These are phyloP conservation scores for Cheilosia pagana DNA, from an alignment of 2,888 invertebrate genomes.

Conservation along the genomic window DNA sequence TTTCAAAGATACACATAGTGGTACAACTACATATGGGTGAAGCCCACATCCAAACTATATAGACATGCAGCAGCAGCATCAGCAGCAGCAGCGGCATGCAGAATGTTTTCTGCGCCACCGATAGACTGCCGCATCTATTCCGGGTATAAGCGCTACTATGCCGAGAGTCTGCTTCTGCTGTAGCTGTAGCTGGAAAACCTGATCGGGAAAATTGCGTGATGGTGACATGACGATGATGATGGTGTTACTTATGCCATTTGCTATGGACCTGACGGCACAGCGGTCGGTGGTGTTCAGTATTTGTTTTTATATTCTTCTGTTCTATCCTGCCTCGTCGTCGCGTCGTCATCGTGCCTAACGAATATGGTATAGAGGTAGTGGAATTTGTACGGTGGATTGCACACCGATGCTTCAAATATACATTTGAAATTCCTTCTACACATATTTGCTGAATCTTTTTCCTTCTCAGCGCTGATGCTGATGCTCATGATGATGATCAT, in stretches of 20 bases:
- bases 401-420: slow-evolving; percentile 67
- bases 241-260: slow-evolving; percentile 74
- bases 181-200: slow-evolving; percentile 53
- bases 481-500: slow-evolving; percentile 20
- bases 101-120: slow-evolving; percentile 21
- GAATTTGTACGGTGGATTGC: slow-evolving; percentile 71
- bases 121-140: slow-evolving; percentile 49
- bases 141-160: slow-evolving; percentile 42
- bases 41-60: slow-evolving; percentile 47
- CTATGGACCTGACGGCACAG: slow-evolving; percentile 59
- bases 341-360: slow-evolving; percentile 69
- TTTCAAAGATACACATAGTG: slow-evolving; percentile 66
- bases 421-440: slow-evolving; percentile 70
- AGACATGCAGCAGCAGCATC: slow-evolving; percentile 25
- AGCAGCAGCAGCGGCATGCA: slow-evolving; percentile 22
- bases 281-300: slow-evolving; percentile 52
- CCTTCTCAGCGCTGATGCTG: neutral
- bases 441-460: slow-evolving; percentile 72
- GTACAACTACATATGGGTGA: slow-evolving; percentile 65
- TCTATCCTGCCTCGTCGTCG: slow-evolving; percentile 39
- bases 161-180: slow-evolving; percentile 18
- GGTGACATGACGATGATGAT: slow-evolving; percentile 74
- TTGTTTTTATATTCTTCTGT: slow-evolving; percentile 53
- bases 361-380: slow-evolving; percentile 63
- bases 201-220: slow-evolving; percentile 74